Base-by-base conservation (phyloP, 2,797 vertebrate genomes). In the Clarias pachynema region DNA sequence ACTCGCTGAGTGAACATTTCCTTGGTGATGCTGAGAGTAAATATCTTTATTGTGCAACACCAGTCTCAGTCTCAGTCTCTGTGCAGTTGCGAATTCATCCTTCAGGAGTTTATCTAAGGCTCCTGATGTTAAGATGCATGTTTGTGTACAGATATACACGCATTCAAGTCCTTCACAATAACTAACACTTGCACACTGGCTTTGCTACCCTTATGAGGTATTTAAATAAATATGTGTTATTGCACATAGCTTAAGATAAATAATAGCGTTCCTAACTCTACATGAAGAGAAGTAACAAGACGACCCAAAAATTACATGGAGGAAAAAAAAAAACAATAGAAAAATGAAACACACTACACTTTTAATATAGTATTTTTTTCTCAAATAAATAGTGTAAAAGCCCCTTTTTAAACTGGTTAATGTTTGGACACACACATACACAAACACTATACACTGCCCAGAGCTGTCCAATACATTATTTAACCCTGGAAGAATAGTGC, bases 201-300 rank as follows among this genome's bases (percentile, higher is more conserved):
- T 79, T 62, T n/a, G 22, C 60, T 80, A 80, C 78, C 60, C 44
- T 63, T 26, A 44, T 57, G 78, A 80, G 78, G 78, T 80, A 80
- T 80, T 49, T 26, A 63, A 9, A 40, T 63, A 62, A n/a, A 26
- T 24, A 12, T 62, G 37, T 65, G 78, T 65, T 65, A 80, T 80
- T 80, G 60, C 78, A 80, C 78, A 20, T 26, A 26, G 60, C 15
- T 26, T 24, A 16, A 3, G 7, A 79, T 40, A 40, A 40, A n/a
- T 79, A 26, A 37, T 29, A n/a, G 16, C 4, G 65, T 31, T 31
- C 3, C 9, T 59, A 22, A 59, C 40, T 6, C 70, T n/a, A 73
- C 14, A 18, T 6, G 0, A 56, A 56, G 24, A 73, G 44, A 12
- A 49, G 5, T 26, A 73, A 73, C 0, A 15, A 0, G 9, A 22